Evolutionary conservation across 2,113 vertebrate species (phyloP), one percentile per base, ranked within the genome.

Genomic region (Puntigrus tetrazona): DNA sequence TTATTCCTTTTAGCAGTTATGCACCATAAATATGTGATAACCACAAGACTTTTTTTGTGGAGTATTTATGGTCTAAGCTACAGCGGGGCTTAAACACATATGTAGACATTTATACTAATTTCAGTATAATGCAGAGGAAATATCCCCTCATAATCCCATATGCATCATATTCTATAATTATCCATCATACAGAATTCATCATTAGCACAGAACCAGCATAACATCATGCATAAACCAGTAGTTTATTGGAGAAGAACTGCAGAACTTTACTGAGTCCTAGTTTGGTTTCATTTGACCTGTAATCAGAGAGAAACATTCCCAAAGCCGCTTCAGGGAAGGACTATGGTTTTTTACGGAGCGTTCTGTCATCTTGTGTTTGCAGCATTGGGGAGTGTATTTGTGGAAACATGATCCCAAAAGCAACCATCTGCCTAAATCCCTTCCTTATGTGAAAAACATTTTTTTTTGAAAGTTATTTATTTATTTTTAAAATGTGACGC

Each of bases 391-490:
- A 81, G 77, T 81, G 76, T 83, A 87, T 88, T 86, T 69, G 47
- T 80, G 63, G 77, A 90, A 80, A 84, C 73, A 81, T 74, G 55
- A 83, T 80, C 75, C 52, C 22, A 55, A 85, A 83, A 81, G 63
- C 63, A 87, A 34, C 88, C 87, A 88, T 88, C 89, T 88, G 88
- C 61, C 84, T 45, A 82, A 84, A 85, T 86, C 41, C 67, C 72
- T n/a, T 80, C 84, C 81, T 67, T 86, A 81, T 80, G 67, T 81
- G 18, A 61, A 89, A 85, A 61, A 47, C 75, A 81, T 57, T 86
- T 89, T 86, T 89, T 84, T 61, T 80, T 87, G 63, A 89, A 88
- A 29, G 81, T 50, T 29, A 31, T 75, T 47, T 74, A 43, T 72
- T 63, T 85, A 67, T 78, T 36, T 86, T 78, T 88, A 61, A 86